phyloP scores from a whole-genome alignment of 2,888 invertebrate species.

The Sylvicola cinctus region DNA sequence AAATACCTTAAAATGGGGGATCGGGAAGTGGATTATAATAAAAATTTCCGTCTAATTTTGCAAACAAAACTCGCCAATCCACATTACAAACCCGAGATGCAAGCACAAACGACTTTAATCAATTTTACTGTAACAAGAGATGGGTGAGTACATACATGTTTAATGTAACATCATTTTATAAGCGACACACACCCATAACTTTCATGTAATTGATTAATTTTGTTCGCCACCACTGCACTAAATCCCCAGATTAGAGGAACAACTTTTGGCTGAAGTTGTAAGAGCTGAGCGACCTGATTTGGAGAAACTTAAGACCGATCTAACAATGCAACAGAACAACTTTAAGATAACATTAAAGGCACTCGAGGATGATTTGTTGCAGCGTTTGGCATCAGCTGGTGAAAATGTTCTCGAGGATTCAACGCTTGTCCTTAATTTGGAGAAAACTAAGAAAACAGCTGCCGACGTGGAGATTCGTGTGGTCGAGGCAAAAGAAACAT shows the following conservation, averaged over 20 bases:
- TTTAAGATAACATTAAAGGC: constrained; percentile 82
- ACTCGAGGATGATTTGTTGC: constrained; percentile 78
- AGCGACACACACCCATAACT: no score
- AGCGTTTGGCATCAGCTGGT: constrained; percentile 71
- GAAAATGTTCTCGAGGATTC: constrained; percentile 83
- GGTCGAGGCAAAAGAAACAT: constrained; percentile 65
- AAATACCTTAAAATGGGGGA: constrained; percentile 69
- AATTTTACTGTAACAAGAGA: constrained; percentile 90
- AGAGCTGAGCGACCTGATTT: constrained; percentile 83
- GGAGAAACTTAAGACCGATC: constrained; percentile 55
- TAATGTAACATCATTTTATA: background rate
- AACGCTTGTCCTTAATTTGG: constrained; percentile 75
- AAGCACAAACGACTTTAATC: constrained; percentile 86
- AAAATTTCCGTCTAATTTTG: constrained; percentile 58
- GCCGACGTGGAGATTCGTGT: constrained; percentile 77
- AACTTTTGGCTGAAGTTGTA: constrained; percentile 80
- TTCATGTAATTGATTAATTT: constrained; percentile 1
- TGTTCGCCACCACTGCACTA: background rate
- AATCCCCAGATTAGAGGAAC: constrained; percentile 49
- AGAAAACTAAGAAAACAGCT: constrained; percentile 82
- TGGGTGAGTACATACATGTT: constrained; percentile 28
- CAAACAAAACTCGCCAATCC: constrained; percentile 92
- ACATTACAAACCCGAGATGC: constrained; percentile 92
- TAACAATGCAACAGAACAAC: constrained; percentile 84
- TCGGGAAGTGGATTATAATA: constrained; percentile 76